Base-by-base conservation (phyloP, 2,797 vertebrate species). In the Rhinella marina region DNA sequence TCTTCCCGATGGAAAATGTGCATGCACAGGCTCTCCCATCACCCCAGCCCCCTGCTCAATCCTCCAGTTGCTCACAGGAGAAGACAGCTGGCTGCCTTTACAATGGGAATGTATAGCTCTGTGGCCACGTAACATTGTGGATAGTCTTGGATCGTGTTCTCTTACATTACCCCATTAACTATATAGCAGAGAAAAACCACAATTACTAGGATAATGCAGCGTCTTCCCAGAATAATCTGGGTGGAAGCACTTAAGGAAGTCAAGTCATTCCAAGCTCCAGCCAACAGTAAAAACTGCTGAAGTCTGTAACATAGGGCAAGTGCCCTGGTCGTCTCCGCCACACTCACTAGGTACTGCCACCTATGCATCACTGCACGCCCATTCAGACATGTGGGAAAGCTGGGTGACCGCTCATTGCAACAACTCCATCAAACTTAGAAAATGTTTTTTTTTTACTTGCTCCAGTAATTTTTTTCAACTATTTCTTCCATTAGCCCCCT, bases 191-290 rank as follows among this genome's bases (percentile, higher is more conserved):
- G 59, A 62, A 77, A 77, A 62, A 78, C 84, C 84, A 85, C 73
- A 85, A 77, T 52, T 64, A 76, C 84, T 85, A 27, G 84, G 62
- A 66, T 54, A 85, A 29, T 66, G 48, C 59, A 85, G 52, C 41
- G 14, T 77, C 48, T 85, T 85, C 73, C 73, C 32, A 78, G 84
- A 85, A 78, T 85, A 78, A 62, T 7, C 32, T 29, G 73, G 73
- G 57, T 66, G 84, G 72, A 78, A 61, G 72, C 84, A 77, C 84
- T 85, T 85, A 81, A 48, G 32, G 13, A n/a, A 81, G 80, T 64
- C 61, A 66, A 1, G 11, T 27, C 56, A 85, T 61, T 48, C 82
- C 82, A 84, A 72, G 66, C 27, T 12, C 16, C 13, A 48, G 72
- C 23, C 29, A 84, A 57, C 70, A 32, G 27, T 32, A 48, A 27